Conservation (phyloP, 2,888 invertebrate genomes). For the Andricus curvator region DNA sequence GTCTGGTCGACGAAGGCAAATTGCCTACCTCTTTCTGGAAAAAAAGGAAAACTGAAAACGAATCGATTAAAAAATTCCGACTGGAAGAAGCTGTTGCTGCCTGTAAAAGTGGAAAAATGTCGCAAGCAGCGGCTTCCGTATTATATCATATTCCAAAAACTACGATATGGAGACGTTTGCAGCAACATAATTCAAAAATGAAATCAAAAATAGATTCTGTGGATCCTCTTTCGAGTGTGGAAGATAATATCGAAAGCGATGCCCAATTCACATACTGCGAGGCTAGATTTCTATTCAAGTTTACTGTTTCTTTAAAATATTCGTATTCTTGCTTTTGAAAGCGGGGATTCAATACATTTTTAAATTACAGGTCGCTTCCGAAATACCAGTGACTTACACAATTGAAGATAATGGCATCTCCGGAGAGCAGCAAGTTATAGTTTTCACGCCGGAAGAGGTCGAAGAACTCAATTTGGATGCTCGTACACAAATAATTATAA, state of each 20-base stretch:
- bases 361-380: conserved; percentile 66
- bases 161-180: conserved; percentile 77
- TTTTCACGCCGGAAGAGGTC: conserved; percentile 73
- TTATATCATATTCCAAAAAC: conserved; percentile 78
- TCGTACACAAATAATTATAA: conserved; percentile 71
- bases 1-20: conserved; percentile 75
- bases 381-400: conserved; percentile 75
- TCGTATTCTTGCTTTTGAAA: background rate
- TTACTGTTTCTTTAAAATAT: background rate
- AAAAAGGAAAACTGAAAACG: conserved; percentile 72
- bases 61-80: conserved; percentile 70
- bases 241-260: conserved; percentile 23
- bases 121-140: conserved; percentile 76
- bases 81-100: conserved; percentile 77
- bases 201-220: conserved; percentile 28
- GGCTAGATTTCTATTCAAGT: conserved; percentile 26
- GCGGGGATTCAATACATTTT: conserved; percentile 7
- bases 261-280: conserved; percentile 54
- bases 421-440: conserved; percentile 76
- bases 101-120: conserved; percentile 77
- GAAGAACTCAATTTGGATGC: conserved; percentile 70
- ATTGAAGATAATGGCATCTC: conserved; percentile 73
- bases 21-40: conserved; percentile 74
- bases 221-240: conserved; percentile 16
- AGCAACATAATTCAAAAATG: conserved; percentile 68